Percentiles rank a stretch among this genome's conserved stretches.
phyloP scores from a whole-genome alignment of 1,140 invertebrate genomes.

The Drosophila pseudoananassae region DNA sequence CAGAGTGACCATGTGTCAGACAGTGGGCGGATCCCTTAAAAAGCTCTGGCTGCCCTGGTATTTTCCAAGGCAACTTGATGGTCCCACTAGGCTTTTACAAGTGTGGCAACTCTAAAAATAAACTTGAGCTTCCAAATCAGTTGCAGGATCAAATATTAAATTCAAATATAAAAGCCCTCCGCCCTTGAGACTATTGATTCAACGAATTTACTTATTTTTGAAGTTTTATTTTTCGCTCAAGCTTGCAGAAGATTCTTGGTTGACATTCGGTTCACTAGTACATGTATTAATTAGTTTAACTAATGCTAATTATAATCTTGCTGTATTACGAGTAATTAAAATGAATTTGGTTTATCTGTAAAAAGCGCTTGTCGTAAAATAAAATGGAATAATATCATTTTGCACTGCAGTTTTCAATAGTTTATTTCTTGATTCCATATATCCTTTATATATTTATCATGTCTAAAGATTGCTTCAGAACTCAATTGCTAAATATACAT shows the following conservation, averaged over 20 bases:
- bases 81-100: neutral
- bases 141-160: neutral
- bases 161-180: neutral
- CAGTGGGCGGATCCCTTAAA: neutral
- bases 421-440: conserved; percentile 54
- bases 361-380: conserved; percentile 79
- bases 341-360: conserved; percentile 61
- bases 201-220: conserved; percentile 33
- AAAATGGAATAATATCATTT: conserved; percentile 69
- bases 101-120: neutral
- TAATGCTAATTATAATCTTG: conserved; percentile 76
- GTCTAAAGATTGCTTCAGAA: conserved; percentile 45
- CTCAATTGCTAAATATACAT: conserved; percentile 65
- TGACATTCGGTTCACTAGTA: conserved; percentile 73
- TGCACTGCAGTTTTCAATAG: conserved; percentile 72
- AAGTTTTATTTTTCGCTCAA: conserved; percentile 72
- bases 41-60: neutral
- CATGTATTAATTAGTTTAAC: conserved; percentile 66
- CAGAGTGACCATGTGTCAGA: conserved; percentile 5
- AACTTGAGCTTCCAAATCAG: no score
- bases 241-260: conserved; percentile 65
- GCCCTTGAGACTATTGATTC: neutral
- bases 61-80: neutral
- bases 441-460: conserved; percentile 44
- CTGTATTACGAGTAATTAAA: conserved; percentile 50